Base-by-base conservation (phyloP, 2,113 vertebrate species). In the Mus pahari region DNA sequence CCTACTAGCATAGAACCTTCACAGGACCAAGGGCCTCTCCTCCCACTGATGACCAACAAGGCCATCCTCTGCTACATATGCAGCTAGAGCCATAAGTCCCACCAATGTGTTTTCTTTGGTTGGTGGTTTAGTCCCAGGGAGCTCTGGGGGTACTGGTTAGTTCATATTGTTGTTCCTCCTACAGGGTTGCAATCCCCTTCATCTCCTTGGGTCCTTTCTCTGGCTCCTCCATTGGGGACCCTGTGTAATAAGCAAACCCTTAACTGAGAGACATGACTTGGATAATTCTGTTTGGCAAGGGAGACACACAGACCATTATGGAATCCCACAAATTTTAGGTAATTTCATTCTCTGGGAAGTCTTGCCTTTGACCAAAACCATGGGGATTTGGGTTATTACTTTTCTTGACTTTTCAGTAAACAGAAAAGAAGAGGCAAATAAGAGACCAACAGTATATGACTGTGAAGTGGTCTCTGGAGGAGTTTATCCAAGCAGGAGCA, bases 331-430 rank as follows among this genome's bases (percentile, higher is more conserved):
- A 66, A 87, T 87, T 89, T 83, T 62, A 75, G 68, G 53, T 24
- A 64, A 91, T 94, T 93, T 39, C 14, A 5, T 68, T 84, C 73
- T 92, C 33, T 94, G 77, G 78, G 90, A 96, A 79, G 10, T 77
- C 64, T 74, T 79, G 26, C 70, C 9, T 45, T 19, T 89, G 66
- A 97, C 89, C 68, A 91, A 89, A 93, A 78, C 14, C 13, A 70
- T 11, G 70, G 0, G 19, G 73, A 60, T 64, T 45, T 33, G 84
- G 66, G n/a, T 53, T 62, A 79, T n/a, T 90, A 1, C 53, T 93
- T 96, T 96, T 93, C 62, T 58, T 90, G 84, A 55, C 68, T 91
- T 94, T 93, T 84, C 73, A 92, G 48, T 64, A 7, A 95, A 83
- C 14, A 70, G n/a, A 48, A 93, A 74, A n/a, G 78, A 91, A 81